Percentiles rank a stretch among this genome's conserved stretches.
Evolutionary conservation across 2,113 vertebrate species (phyloP).

Genomic region (Astur gentilis): DNA sequence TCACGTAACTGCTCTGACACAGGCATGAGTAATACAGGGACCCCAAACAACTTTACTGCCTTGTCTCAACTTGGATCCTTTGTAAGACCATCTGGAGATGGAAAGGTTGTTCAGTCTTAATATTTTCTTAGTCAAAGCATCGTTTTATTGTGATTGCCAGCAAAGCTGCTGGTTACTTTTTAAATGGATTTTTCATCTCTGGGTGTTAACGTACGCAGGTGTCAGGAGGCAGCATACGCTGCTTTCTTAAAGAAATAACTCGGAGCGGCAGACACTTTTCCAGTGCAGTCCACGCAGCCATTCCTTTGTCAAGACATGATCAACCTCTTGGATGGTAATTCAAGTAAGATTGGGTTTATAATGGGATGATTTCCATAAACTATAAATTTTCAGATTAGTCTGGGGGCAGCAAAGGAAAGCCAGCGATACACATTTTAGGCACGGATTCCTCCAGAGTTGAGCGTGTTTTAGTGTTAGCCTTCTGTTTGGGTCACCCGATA

Average conservation of each 20-base stretch:
- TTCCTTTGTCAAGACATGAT: background rate
- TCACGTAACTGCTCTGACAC: background rate
- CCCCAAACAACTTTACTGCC: background rate
- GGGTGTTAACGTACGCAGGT: fast-evolving
- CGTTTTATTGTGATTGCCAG: background rate
- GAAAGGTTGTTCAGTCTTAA: background rate
- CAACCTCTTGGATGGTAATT: background rate
- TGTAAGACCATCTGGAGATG: background rate
- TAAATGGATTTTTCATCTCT: background rate
- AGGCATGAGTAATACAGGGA: background rate
- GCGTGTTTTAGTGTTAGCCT: background rate
- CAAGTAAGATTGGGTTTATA: background rate
- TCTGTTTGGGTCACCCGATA: background rate
- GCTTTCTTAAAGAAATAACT: background rate
- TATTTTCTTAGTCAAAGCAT: background rate
- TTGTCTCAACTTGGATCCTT: background rate
- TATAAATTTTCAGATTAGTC: background rate
- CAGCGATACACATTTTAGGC: background rate
- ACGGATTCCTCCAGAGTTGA: background rate
- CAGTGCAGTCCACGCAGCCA: background rate
- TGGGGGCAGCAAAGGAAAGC: background rate
- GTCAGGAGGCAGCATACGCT: background rate
- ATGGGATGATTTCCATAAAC: background rate
- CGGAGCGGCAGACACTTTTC: background rate
- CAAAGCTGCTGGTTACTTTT: background rate